Percentiles rank a stretch among this genome's conserved stretches.
These are phyloP conservation scores for Gallinago stenura DNA, from an alignment of 2,797 vertebrate species.

Conservation along the genomic window DNA sequence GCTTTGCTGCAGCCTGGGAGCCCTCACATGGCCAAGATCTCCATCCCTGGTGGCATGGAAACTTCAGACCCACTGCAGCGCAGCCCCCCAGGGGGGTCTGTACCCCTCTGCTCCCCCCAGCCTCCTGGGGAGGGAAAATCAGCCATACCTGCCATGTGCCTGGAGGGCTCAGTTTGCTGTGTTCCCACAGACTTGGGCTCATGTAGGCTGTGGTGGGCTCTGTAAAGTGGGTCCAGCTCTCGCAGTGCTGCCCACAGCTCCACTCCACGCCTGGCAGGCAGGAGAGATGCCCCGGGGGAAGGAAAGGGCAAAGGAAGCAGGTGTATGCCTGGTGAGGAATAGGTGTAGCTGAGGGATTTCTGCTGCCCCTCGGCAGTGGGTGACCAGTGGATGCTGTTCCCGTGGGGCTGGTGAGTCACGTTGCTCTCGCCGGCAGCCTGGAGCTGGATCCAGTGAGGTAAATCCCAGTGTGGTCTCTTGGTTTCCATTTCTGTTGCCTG, in stretches of 20 bases:
- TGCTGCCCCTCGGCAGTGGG: background rate
- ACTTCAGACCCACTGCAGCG: background rate
- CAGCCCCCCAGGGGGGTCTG: background rate
- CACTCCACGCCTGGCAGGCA: background rate
- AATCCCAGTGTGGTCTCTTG: background rate
- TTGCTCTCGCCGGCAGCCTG: background rate
- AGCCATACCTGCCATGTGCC: rapidly evolving
- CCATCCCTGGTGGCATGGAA: background rate
- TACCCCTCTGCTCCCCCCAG: background rate
- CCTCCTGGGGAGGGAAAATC: background rate
- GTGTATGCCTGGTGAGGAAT: background rate
- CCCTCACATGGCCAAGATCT: background rate
- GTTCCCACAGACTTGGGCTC: background rate
- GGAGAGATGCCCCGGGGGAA: background rate
- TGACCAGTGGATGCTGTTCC: background rate
- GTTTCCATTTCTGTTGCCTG: background rate
- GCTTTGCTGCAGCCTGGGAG: background rate
- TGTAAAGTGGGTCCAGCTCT: background rate
- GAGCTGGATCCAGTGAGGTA: background rate
- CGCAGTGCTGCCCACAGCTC: rapidly evolving
- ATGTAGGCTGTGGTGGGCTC: background rate
- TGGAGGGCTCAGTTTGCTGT: background rate
- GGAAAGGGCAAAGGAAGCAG: background rate
- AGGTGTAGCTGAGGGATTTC: background rate
- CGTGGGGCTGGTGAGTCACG: rapidly evolving